Evolutionary conservation across 2,797 vertebrate genomes (phyloP), one percentile per base, ranked within the genome.

Genomic region (Falco columbarius): DNA sequence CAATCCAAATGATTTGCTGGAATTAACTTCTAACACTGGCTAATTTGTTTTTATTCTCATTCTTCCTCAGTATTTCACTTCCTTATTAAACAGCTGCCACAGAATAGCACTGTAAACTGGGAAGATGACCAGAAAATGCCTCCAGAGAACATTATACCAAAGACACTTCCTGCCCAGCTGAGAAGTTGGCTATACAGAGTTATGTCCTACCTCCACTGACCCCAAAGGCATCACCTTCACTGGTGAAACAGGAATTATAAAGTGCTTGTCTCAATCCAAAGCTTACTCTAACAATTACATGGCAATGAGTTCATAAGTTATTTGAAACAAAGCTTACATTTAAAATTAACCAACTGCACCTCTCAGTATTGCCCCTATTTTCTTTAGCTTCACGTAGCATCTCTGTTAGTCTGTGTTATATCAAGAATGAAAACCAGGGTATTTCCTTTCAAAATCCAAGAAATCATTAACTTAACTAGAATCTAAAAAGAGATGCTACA

Each of bases 41-140:
- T 97, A 95, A 95, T 97, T 97, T 97, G 93, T 97, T 96, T 97
- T 95, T 96, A 96, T 95, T 93, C 90, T 91, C 58, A 76, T 96
- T 95, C 95, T 97, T 93, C 90, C 84, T 74, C 42, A 75, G 93
- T 36, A 95, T 96, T 97, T 96, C 93, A 97, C 96, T 97, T 97
- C 96, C 97, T 97, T 93, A 91, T 96, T 96, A 97, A 97, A 94
- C 95, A 97, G 94, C 96, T 97, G 96, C 96, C 81, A 94, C 62
- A 92, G 92, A 97, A 95, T 6, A 97, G 93, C 75, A 94, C 92
- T 95, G 90, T 75, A 90, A 96, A 93, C 93, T 84, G 97, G 97
- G 96, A 97, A 96, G 94, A 96, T 74, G 70, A 97, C 95, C 97
- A 97, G 96, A 97, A 97, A 97, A 95, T 84, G 92, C 89, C 93